Percentiles rank a stretch among this genome's conserved stretches.
Conservation (phyloP, 2,888 invertebrate species). For the Ischnus inquisitorius region DNA sequence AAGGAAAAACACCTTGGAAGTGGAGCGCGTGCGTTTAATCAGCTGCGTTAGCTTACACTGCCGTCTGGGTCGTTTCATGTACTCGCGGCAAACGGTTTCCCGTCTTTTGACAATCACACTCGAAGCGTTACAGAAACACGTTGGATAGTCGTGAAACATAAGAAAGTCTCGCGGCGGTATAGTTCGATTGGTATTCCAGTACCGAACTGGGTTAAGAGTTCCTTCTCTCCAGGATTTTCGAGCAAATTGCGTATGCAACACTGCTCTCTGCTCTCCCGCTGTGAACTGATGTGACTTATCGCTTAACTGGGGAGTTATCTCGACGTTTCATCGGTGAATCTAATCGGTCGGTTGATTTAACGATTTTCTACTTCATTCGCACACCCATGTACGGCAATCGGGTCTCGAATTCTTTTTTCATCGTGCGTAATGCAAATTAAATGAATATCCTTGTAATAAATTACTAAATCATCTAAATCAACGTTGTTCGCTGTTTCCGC, state of each 20-base stretch:
- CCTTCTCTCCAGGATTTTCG: slow-evolving; percentile 68
- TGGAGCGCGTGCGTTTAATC: slow-evolving; percentile 47
- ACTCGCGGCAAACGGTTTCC: slow-evolving; percentile 34
- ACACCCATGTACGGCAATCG: not conserved
- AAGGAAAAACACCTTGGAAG: slow-evolving; percentile 24
- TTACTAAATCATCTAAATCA: too few relatives aligned
- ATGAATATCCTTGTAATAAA: too few relatives aligned
- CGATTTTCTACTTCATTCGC: slow-evolving; percentile 3
- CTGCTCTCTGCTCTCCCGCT: slow-evolving; percentile 34
- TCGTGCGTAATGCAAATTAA: too few relatives aligned
- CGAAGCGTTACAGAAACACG: slow-evolving; percentile 38
- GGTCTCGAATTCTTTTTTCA: not conserved
- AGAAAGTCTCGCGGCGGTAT: slow-evolving; percentile 66
- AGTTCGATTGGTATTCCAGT: slow-evolving; percentile 67
- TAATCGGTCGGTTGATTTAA: slow-evolving; percentile 1
- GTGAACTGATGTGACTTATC: slow-evolving; percentile 8
- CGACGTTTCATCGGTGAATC: slow-evolving; percentile 20
- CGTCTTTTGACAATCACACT: slow-evolving; percentile 56
- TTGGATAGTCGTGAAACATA: slow-evolving; percentile 40
- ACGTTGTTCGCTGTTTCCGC: too few relatives aligned
- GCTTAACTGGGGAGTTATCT: slow-evolving; percentile 3
- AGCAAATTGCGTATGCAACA: slow-evolving; percentile 48
- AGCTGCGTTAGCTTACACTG: slow-evolving; percentile 32
- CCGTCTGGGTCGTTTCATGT: slow-evolving; percentile 11
- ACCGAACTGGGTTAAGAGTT: slow-evolving; percentile 70